Percentiles rank a stretch among this genome's conserved stretches.
Conservation (phyloP, 2,888 invertebrate species). For the Anarsia innoxiella region DNA sequence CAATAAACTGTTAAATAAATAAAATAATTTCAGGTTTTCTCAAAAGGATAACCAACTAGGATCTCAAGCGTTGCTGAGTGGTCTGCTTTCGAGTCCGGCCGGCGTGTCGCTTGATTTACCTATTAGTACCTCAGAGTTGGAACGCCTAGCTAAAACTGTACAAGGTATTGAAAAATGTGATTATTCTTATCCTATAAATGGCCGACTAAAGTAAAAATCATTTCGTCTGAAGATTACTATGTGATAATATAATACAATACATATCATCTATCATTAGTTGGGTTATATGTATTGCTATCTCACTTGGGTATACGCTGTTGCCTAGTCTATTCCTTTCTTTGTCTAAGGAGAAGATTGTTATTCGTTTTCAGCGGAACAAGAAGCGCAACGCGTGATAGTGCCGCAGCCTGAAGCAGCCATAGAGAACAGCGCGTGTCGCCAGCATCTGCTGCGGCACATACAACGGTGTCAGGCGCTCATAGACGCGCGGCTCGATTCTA, state of each 20-base stretch:
- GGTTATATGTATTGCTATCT: too few relatives aligned
- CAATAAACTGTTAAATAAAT: too few relatives aligned
- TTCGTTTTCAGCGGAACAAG: conserved; percentile 20
- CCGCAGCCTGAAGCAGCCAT: conserved; percentile 90
- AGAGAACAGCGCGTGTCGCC: conserved; percentile 84
- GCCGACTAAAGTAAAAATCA: too few relatives aligned
- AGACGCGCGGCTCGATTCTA: conserved; percentile 81
- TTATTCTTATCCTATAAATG: too few relatives aligned
- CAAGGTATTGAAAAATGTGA: too few relatives aligned
- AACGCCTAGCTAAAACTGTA: conserved; percentile 55
- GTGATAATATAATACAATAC: too few relatives aligned
- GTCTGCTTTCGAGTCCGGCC: conserved; percentile 51
- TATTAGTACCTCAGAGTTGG: conserved; percentile 55
- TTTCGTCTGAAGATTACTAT: too few relatives aligned
- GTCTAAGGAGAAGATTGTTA: too few relatives aligned
- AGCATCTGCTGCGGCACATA: conserved; percentile 85
- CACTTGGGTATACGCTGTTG: too few relatives aligned
- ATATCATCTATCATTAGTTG: too few relatives aligned
- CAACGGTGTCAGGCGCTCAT: conserved; percentile 83
- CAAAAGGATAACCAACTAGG: conserved; percentile 35
- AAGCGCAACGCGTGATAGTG: conserved; percentile 21
- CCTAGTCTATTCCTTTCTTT: too few relatives aligned
- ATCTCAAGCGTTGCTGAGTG: conserved; percentile 35
- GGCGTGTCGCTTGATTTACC: conserved; percentile 54
- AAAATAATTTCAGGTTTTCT: conserved; percentile 26